Evolutionary conservation across 2,113 vertebrate genomes (phyloP).

Genomic region (Edolisoma coerulescens): DNA sequence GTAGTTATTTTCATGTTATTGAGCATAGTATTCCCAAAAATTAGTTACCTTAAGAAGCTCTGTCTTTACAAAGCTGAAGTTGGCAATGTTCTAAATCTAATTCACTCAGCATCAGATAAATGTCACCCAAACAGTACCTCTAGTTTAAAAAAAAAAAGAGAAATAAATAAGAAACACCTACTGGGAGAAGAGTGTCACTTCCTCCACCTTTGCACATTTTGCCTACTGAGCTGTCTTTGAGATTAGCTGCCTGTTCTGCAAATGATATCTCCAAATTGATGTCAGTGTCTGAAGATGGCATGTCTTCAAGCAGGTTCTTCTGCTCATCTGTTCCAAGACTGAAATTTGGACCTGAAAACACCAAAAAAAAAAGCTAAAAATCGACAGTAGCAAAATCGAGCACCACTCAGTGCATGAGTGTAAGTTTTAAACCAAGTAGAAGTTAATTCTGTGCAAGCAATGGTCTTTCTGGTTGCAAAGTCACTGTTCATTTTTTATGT

Average conservation of each 20-base stretch:
- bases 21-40: not conserved
- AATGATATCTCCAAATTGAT: constrained; percentile 92
- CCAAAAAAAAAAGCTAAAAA: not conserved
- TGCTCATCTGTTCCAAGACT: constrained; percentile 15
- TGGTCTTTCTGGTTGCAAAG: not conserved
- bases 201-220: constrained; percentile 55
- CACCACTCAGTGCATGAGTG: not conserved
- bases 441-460: not conserved
- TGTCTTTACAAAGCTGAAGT: not conserved
- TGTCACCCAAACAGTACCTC: not conserved
- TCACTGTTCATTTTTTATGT: not conserved
- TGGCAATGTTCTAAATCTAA: accelerated
- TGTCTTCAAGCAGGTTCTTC: constrained; percentile 24
- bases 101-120: not conserved
- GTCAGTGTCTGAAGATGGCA: constrained; percentile 71
- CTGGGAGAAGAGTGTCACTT: constrained; percentile 79
- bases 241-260: constrained; percentile 88
- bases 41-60: not conserved
- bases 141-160: not conserved
- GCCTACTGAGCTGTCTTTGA: constrained; percentile 75
- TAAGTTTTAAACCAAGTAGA: not conserved
- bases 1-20: not conserved
- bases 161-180: constrained; percentile 62
- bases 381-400: not conserved
- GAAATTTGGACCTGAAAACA: constrained; percentile 21